phyloP scores from a whole-genome alignment of 1,140 invertebrate genomes.

The Drosophila simulans region DNA sequence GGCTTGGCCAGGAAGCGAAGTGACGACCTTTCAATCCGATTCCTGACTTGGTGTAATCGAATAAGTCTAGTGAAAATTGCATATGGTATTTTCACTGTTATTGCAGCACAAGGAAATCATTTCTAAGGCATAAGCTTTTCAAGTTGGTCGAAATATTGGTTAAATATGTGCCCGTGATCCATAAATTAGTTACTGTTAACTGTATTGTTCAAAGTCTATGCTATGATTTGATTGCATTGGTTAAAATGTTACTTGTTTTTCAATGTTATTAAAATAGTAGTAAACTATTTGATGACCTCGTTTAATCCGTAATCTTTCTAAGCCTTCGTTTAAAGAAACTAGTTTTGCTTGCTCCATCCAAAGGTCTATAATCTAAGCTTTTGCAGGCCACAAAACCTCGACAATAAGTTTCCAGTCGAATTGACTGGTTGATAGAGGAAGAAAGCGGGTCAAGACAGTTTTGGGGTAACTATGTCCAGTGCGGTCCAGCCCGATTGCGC shows the following conservation, averaged over 20 bases:
- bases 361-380: slow-evolving; percentile 57
- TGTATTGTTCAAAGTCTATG: too few relatives aligned
- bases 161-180: not conserved
- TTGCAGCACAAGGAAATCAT: not conserved
- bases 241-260: not conserved
- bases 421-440: slow-evolving; percentile 45
- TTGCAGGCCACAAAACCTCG: slow-evolving; percentile 75
- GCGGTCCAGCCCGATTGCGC: slow-evolving; percentile 40
- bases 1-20: not conserved
- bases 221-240: too few relatives aligned
- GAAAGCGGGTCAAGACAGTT: slow-evolving; percentile 29
- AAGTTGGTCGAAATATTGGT: not conserved
- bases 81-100: slow-evolving; percentile 6
- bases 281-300: not conserved
- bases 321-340: slow-evolving; percentile 7
- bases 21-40: not conserved
- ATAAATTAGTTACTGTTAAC: too few relatives aligned
- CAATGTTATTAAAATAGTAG: not conserved
- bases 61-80: not conserved
- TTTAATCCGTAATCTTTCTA: slow-evolving; percentile 5
- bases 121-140: not conserved
- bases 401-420: slow-evolving; percentile 65
- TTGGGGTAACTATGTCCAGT: slow-evolving; percentile 46
- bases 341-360: not conserved
- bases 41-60: not conserved